Evolutionary conservation across 2,888 invertebrate genomes (phyloP).

Genomic region (Sturmia bella): DNA sequence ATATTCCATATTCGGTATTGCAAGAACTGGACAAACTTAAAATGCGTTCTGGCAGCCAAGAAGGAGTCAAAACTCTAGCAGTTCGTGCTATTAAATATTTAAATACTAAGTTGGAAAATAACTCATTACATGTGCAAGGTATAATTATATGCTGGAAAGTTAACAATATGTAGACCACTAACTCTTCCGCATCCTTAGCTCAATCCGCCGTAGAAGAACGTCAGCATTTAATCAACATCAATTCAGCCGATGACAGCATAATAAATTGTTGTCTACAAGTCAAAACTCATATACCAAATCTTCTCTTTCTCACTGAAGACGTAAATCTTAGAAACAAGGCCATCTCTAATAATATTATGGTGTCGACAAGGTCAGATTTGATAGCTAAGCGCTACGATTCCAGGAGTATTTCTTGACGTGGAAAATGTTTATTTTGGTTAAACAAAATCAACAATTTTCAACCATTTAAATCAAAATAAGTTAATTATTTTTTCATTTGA

Average conservation of each 20-base stretch:
- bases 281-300: slow-evolving; percentile 78
- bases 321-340: slow-evolving; percentile 83
- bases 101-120: slow-evolving; percentile 75
- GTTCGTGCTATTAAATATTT: slow-evolving; percentile 77
- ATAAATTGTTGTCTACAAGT: slow-evolving; percentile 83
- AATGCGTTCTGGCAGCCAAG: slow-evolving; percentile 74
- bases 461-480: slow-evolving; percentile 9
- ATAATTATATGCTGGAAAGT: neutral
- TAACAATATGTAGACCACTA: neutral
- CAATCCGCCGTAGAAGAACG: slow-evolving; percentile 82
- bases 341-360: slow-evolving; percentile 80
- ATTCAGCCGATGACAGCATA: slow-evolving; percentile 83
- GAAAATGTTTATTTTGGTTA: slow-evolving; percentile 29
- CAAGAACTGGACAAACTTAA: slow-evolving; percentile 83
- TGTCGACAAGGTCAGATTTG: slow-evolving; percentile 77
- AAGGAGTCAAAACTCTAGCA: slow-evolving; percentile 71
- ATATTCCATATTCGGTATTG: slow-evolving; percentile 83
- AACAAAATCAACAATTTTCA: slow-evolving; percentile 36
- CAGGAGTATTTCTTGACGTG: slow-evolving; percentile 36
- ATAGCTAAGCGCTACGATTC: slow-evolving; percentile 65
- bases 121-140: slow-evolving; percentile 73
- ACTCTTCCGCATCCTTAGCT: slow-evolving; percentile 74
- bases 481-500: neutral
- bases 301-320: slow-evolving; percentile 83
- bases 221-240: slow-evolving; percentile 79